Conservation (phyloP, 2,797 vertebrate species). For the Silurus aristotelis region DNA sequence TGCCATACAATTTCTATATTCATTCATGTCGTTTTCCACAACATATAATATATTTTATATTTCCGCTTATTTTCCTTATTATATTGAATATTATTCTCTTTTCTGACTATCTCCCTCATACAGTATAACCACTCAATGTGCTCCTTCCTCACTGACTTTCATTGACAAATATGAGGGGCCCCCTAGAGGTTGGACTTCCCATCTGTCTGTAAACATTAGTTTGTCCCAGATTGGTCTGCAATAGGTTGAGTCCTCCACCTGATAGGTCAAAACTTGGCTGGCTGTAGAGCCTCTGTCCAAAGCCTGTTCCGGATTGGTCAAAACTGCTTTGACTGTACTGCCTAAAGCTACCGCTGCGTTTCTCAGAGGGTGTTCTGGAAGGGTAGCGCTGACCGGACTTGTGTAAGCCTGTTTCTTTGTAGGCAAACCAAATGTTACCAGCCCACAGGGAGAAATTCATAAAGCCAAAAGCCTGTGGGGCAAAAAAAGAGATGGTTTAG, state of each 20-base stretch:
- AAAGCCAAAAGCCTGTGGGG: conserved; percentile 90
- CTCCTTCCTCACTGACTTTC: conserved; percentile 65
- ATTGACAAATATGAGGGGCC: conserved; percentile 86
- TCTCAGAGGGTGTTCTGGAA: conserved; percentile 83
- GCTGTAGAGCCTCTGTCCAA: conserved; percentile 73
- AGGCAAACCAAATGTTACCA: conserved; percentile 99
- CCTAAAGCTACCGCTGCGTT: conserved; percentile 83
- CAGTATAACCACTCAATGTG: neutral
- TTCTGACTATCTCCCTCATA: neutral
- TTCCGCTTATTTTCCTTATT: conserved; percentile 10
- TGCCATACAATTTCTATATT: neutral
- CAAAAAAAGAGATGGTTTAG: conserved; percentile 33
- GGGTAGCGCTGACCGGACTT: conserved; percentile 87
- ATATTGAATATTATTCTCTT: too few relatives aligned
- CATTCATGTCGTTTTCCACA: neutral
- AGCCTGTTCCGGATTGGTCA: conserved; percentile 80
- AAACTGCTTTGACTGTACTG: conserved; percentile 86
- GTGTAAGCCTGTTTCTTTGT: conserved; percentile 98
- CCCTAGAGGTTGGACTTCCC: conserved; percentile 74
- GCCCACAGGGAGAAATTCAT: conserved; percentile 94
- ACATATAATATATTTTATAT: neutral
- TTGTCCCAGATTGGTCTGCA: conserved; percentile 71
- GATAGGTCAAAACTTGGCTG: conserved; percentile 70
- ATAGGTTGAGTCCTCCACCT: conserved; percentile 65
- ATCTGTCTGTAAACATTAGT: conserved; percentile 64